phyloP scores from a whole-genome alignment of 2,113 vertebrate genomes.

The Barnardius zonarius region DNA sequence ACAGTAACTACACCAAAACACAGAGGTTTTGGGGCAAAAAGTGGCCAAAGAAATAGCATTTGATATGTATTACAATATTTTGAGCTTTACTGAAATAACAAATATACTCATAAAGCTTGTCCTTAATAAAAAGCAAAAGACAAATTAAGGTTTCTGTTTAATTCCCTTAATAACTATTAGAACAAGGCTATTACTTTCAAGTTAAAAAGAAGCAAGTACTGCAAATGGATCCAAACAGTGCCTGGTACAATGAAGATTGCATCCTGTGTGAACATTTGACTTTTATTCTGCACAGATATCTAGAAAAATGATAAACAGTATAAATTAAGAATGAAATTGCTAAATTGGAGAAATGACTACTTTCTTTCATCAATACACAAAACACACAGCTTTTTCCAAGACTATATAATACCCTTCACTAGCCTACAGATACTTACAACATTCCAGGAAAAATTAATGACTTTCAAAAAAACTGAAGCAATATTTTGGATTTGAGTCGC shows the following conservation, averaged over 20 bases:
- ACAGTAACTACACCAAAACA: background rate
- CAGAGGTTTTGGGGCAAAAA: background rate
- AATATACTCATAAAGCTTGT: no score
- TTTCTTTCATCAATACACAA: background rate
- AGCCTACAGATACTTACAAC: background rate
- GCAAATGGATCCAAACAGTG: background rate
- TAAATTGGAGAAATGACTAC: background rate
- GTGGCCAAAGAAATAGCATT: background rate
- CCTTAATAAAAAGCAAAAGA: background rate
- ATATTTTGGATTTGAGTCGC: background rate
- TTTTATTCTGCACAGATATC: background rate
- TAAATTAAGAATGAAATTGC: background rate
- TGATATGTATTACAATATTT: background rate
- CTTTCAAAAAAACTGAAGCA: background rate
- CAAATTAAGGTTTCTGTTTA: background rate
- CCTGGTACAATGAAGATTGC: accelerated
- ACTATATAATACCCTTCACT: background rate
- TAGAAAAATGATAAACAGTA: background rate
- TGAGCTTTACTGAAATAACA: background rate
- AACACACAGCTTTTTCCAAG: background rate
- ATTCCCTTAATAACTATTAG: background rate
- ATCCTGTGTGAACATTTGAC: background rate
- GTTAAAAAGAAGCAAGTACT: background rate
- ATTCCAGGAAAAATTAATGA: background rate
- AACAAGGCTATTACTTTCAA: background rate